Evolutionary conservation across 2,113 vertebrate species (phyloP).

Genomic region (Calyptommatus sinebrachiatus): DNA sequence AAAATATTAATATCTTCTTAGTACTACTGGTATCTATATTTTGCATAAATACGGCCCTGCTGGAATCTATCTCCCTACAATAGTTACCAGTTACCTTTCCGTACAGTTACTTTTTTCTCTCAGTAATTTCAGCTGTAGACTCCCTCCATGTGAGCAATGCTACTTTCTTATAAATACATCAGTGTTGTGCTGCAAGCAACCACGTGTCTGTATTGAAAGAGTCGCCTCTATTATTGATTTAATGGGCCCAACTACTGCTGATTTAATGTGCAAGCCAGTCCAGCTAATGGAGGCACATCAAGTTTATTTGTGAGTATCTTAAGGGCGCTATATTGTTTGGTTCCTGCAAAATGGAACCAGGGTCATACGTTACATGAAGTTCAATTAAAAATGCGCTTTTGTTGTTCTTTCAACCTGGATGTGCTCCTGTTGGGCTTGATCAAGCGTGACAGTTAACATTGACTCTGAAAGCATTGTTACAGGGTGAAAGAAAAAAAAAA

Average conservation of each 20-base stretch:
- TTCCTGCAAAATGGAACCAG: slow-evolving; percentile 27
- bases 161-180: not conserved
- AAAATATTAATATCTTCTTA: no score
- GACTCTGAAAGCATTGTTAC: slow-evolving; percentile 4
- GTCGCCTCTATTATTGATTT: not conserved
- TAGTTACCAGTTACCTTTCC: not conserved
- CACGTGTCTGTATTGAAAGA: not conserved
- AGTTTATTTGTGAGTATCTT: slow-evolving; percentile 10
- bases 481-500: not conserved
- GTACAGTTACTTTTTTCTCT: not conserved
- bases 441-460: accelerated
- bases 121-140: not conserved
- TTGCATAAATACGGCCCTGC: no score
- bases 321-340: not conserved
- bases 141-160: accelerated
- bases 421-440: slow-evolving; percentile 9
- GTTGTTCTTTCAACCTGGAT: slow-evolving; percentile 2
- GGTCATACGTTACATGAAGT: not conserved
- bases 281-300: accelerated
- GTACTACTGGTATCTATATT: no score
- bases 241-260: slow-evolving; percentile 12
- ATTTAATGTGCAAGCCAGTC: not conserved
- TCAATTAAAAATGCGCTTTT: slow-evolving; percentile 15
- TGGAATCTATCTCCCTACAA: not conserved
- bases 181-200: slow-evolving; percentile 8